Base-by-base conservation (phyloP, 2,888 invertebrate genomes). In the Sylvicola cinctus region DNA sequence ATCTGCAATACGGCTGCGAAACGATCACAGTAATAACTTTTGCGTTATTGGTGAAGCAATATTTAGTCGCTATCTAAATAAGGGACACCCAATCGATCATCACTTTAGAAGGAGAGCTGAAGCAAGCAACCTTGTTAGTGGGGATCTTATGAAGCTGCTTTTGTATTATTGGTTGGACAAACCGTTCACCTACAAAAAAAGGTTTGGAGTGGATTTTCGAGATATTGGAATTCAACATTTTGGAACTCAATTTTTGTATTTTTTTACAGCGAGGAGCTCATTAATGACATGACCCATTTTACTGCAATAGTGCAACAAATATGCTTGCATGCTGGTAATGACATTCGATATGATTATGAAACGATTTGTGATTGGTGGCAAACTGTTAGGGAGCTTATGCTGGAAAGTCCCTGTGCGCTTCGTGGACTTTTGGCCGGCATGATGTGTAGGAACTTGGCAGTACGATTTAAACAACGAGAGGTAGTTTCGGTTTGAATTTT, bases 291-390 rank as follows among this genome's bases (percentile, higher is more conserved):
- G 58, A 66, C 73, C 39, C 70, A 70, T 42, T 67, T 80, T 37
- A 70, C 72, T 26, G 61, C 66, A 36, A 60, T 78, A 38, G 51
- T 83, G 34, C 66, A 66, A 39, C 63, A 67, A 15, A 58, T 84
- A 36, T 75, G 77, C 42, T 66, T 66, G 43, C 60, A 71, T 33
- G 64, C 67, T 31, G 66, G 70, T 46, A 66, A 70, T 36, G 65
- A 69, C 28, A 62, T 68, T 4, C 55, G 62, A 16, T 68, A 68
- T 15, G 70, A 69, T 35, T 74, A 76, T 42, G 77, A 75, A 47
- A 67, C 70, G 40, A 63, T 71, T 15, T 84, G 80, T 1, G 60
- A 66, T 1, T 88, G 85, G 79, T 91, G 90, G 90, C 71, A 72
- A 45, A 63, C 66, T 36, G 68, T 87, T 30, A 66, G 87, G 17